Percentiles rank a stretch among this genome's conserved stretches.
Conservation (phyloP, 2,113 vertebrate species). For the Poecile atricapillus region DNA sequence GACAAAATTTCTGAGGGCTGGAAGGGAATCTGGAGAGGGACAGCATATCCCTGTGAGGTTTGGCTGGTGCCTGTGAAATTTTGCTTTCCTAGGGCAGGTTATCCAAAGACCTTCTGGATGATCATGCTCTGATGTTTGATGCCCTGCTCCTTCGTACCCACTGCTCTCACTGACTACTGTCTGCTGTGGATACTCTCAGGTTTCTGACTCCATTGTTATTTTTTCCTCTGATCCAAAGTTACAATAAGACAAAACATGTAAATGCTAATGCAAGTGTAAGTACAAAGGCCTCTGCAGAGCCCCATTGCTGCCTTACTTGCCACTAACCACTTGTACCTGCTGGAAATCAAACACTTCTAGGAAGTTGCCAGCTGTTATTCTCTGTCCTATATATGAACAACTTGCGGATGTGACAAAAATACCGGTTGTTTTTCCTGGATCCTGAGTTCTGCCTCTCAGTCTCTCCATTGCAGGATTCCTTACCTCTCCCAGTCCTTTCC, state of each 20-base stretch:
- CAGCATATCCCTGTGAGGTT: neutral
- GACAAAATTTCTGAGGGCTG: neutral
- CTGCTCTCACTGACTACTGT: neutral
- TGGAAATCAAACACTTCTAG: neutral
- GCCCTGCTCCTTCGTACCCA: neutral
- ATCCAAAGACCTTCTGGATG: neutral
- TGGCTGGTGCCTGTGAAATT: neutral
- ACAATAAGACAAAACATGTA: rapidly evolving
- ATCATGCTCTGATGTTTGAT: neutral
- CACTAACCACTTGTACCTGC: neutral
- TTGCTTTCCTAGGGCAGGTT: neutral
- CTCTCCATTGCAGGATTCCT: neutral
- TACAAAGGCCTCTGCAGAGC: neutral
- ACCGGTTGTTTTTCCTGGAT: neutral
- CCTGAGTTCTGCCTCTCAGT: neutral
- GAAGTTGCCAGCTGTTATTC: neutral
- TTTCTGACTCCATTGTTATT: neutral
- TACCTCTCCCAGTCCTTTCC: neutral
- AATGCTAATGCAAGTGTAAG: neutral
- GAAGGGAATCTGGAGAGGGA: neutral
- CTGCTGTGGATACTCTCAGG: neutral
- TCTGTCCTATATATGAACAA: neutral
- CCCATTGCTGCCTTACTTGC: neutral
- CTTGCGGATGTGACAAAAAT: neutral
- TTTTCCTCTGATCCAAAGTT: neutral